Evolutionary conservation across 2,888 invertebrate species (phyloP), one percentile per base, ranked within the genome.

Genomic region (Tipula unca): DNA sequence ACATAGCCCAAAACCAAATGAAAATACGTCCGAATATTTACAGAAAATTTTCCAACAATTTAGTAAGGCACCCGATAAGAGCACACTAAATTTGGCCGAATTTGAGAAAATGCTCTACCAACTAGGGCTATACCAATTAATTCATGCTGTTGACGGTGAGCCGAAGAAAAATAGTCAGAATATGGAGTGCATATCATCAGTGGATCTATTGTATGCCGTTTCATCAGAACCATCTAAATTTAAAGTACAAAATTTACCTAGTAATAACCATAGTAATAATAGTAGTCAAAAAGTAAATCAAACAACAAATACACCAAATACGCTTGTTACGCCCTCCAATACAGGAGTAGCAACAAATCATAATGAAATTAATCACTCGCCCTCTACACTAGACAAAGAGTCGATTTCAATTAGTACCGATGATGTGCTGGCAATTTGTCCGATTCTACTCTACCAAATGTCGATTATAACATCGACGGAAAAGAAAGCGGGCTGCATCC

Each of bases 361-460:
- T 69, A 69, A 69, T 3, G 69, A 69, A 25, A 25, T 48, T 48
- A 17, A 48, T 6, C 48, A 17, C 25, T 13, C 69, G 69, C 25
- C 25, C 69, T 69, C 69, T 25, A 69, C 13, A 69, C 10, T 10
- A 69, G 25, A 69, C 3, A 69, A 69, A 25, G 25, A 69, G 25
- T 69, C 69, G 25, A 69, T 69, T 10, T 69, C 25, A 25, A 25
- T 69, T 69, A 83, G 32, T 83, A 83, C 83, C n/a, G 86, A 86
- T 86, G 86, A 87, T 86, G 89, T 94, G 84, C 90, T 93, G 85
- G 90, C 93, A 39, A 90, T 95, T 42, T 95, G 95, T 88, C 95
- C 95, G 1, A 93, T 94, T 83, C 91, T 95, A 17, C 89, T 95
- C 13, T 95, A 95, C 89, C 94, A 95, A 88, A 91, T 94, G 88